Percentiles rank a stretch among this genome's conserved stretches.
Evolutionary conservation across 2,888 invertebrate genomes (phyloP).

Genomic region (Parascotia fuliginaria): DNA sequence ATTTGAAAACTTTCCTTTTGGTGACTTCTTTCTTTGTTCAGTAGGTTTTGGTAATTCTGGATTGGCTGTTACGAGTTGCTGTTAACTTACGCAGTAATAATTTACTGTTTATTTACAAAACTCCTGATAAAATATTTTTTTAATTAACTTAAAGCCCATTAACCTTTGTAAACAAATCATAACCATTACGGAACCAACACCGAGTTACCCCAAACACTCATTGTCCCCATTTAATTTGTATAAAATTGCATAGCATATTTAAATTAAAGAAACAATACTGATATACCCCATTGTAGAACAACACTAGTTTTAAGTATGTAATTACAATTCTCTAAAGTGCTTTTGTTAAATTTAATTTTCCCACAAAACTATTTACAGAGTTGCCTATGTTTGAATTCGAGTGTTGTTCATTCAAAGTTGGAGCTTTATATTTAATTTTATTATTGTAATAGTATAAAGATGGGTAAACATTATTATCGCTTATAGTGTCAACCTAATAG

Average conservation of each 20-base stretch:
- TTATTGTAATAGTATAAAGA: no score
- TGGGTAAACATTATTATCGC: no score
- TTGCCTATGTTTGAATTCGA: slow-evolving; percentile 1
- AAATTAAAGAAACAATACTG: background rate
- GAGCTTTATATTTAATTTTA: no score
- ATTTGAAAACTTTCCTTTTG: no score
- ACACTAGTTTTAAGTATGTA: slow-evolving; percentile 9
- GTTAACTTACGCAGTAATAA: no score
- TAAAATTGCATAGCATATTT: background rate
- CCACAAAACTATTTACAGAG: slow-evolving; percentile 31
- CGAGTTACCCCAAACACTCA: background rate
- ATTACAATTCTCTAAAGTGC: slow-evolving; percentile 35
- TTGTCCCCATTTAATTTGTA: background rate
- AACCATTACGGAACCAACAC: background rate
- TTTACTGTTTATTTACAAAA: no score
- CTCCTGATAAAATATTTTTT: background rate
- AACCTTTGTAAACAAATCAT: background rate
- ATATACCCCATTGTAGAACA: background rate
- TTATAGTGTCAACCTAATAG: no score
- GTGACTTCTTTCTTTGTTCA: no score
- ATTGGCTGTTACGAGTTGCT: no score
- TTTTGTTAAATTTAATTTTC: slow-evolving; percentile 41
- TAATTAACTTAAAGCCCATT: background rate
- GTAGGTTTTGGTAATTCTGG: no score
- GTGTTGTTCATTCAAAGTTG: background rate